Evolutionary conservation across 2,888 invertebrate species (phyloP).

Genomic region (Ochlodes sylvanus): DNA sequence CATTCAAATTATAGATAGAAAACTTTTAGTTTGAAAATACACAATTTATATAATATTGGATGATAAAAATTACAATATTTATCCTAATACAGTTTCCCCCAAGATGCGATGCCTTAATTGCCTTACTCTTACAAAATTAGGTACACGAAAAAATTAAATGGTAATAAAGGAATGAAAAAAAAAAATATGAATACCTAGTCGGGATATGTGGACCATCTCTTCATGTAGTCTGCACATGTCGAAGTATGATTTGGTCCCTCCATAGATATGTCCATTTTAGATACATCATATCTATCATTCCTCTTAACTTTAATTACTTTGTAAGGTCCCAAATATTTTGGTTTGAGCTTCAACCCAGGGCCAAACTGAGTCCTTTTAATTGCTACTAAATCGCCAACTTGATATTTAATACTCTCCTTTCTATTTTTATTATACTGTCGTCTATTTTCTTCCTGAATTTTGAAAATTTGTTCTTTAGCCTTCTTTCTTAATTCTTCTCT

Average conservation of each 20-base stretch:
- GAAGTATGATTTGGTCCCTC: background rate
- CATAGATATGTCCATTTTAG: background rate
- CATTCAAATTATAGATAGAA: no score
- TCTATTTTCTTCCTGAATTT: constrained; percentile 41
- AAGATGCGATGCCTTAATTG: no score
- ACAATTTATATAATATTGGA: no score
- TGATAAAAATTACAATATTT: no score
- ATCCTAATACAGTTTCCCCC: no score
- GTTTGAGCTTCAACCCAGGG: constrained; percentile 40
- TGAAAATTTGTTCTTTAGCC: constrained; percentile 34
- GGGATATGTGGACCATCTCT: background rate
- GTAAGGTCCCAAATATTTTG: constrained; percentile 46
- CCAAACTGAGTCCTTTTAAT: constrained; percentile 48
- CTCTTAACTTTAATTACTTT: constrained; percentile 25
- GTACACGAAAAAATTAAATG: no score
- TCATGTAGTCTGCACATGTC: background rate
- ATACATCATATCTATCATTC: constrained; percentile 38
- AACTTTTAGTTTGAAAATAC: no score
- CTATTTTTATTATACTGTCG: constrained; percentile 44
- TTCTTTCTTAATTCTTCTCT: constrained; percentile 29
- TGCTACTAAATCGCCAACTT: constrained; percentile 46
- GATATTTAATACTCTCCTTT: constrained; percentile 40
- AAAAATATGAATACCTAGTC: no score
- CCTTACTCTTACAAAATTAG: no score
- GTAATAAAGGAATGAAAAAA: no score